A percentile compares a stretch with the other conserved stretches of the same genome.
Conservation (phyloP, 2,113 vertebrate species). For the Syrmaticus mikado region DNA sequence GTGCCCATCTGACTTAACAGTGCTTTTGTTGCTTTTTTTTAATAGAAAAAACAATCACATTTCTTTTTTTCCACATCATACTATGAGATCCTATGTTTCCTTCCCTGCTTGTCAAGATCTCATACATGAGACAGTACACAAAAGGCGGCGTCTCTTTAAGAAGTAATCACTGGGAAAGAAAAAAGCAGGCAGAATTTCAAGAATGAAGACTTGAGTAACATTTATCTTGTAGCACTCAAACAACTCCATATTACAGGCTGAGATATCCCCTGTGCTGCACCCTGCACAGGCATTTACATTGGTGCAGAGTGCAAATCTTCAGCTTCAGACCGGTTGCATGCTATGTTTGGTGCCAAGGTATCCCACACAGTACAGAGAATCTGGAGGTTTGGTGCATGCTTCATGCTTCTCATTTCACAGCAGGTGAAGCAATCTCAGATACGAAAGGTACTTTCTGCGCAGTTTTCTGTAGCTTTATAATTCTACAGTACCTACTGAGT, state of each 20-base stretch:
- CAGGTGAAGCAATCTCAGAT: not conserved
- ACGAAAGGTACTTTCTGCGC: not conserved
- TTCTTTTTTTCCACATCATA: not conserved
- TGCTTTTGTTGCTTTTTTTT: not conserved
- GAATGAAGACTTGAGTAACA: not conserved
- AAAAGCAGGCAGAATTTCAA: conserved; percentile 4
- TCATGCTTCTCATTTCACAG: not conserved
- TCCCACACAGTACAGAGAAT: not conserved
- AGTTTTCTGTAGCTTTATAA: not conserved
- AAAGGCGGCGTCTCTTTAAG: not conserved
- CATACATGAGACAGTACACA: not conserved
- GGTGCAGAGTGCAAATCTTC: not conserved
- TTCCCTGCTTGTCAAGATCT: not conserved
- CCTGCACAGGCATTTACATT: not conserved
- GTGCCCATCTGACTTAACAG: not conserved
- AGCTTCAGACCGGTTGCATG: not conserved
- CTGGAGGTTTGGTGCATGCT: not conserved
- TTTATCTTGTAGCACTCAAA: not conserved
- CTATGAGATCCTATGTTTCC: not conserved
- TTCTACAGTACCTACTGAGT: not conserved
- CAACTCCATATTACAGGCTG: not conserved
- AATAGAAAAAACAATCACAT: not conserved
- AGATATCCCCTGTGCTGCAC: not conserved
- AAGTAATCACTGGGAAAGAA: not conserved
- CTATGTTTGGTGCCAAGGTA: not conserved